phyloP scores from a whole-genome alignment of 1,140 invertebrate species.

The Laodelphax striatellus region DNA sequence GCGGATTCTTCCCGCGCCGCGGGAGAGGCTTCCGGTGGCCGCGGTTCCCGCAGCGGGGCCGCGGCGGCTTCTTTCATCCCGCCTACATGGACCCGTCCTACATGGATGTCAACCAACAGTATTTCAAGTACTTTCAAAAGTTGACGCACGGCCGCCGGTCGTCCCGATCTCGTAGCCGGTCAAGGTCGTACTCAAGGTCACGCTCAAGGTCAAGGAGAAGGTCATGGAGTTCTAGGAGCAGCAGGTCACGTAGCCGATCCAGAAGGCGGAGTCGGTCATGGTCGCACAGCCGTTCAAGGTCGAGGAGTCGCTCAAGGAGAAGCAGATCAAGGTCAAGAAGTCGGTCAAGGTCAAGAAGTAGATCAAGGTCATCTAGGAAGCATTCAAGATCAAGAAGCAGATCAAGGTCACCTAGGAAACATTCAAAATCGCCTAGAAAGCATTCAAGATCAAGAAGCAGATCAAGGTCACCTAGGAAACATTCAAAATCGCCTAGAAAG shows the following conservation, averaged over 20 bases:
- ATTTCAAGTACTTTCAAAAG: constrained; percentile 37
- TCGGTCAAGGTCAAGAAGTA: not conserved
- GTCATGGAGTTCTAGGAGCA: constrained; percentile 3
- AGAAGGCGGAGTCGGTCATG: constrained; percentile 7
- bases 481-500: too few relatives aligned
- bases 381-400: too few relatives aligned
- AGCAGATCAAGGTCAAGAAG: not conserved
- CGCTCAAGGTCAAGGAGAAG: not conserved
- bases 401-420: too few relatives aligned
- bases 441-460: too few relatives aligned
- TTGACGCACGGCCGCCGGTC: constrained; percentile 29
- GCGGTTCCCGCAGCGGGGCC: constrained; percentile 1
- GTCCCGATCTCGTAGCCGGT: constrained; percentile 19
- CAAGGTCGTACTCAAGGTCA: not conserved
- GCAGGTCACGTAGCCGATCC: constrained; percentile 23
- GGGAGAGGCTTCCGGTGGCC: constrained; percentile 6
- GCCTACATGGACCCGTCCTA: constrained; percentile 19
- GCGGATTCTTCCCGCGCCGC: not conserved
- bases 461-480: too few relatives aligned
- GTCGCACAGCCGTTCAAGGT: not conserved
- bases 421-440: too few relatives aligned
- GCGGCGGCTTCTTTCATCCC: not conserved
- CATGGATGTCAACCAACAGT: constrained; percentile 25
- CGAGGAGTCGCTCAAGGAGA: not conserved
- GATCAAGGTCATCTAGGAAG: not conserved